Evolutionary conservation across 2,888 invertebrate genomes (phyloP), one percentile per base, ranked within the genome.

Genomic region (Eurytoma adleriae): DNA sequence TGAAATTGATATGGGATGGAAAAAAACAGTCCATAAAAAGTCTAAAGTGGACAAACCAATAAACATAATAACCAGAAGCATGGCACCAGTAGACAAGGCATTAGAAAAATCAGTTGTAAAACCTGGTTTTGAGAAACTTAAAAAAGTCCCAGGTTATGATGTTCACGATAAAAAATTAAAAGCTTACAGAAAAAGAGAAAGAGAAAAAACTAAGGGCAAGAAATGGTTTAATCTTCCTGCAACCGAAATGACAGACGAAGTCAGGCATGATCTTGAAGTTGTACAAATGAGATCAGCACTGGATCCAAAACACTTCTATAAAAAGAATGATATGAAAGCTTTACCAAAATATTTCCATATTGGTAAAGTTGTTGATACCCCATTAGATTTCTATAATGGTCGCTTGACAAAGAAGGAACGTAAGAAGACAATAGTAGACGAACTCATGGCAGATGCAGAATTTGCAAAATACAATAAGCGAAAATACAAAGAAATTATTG

Each of bases 231-330:
- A 97, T 89, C 92, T 99, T 91, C 95, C 96, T 14, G 96, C 97
- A 0, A 95, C 96, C 16, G 98, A 98, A 91, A 90, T 98, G 85
- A 98, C 97, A 0, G 96, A 97, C 48, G 98, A 98, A 89, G 91
- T 96, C 67, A 95, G 95, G 90, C 95, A 95, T 87, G 98, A 99
- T 91, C 92, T 99, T 14, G 94, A 96, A 91, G 92, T 98, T 14
- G 91, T 99, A 1, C 96, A 97, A 91, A 98, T 99, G 98, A 94
- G 99, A 86, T 96, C 96, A 0, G 96, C 94, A 0, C 91, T 99
- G 14, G 96, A 99, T 92, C 97, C 98, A 0, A 98, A 98, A 90
- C 95, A 95, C 84, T 99, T 98, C 91, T 99, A 99, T 91, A 98
- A 98, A 91, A 96, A 96, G 87, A 97, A 97, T 89, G 97, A 97